Evolutionary conservation across 2,113 vertebrate genomes (phyloP).

Genomic region (Sorex fumeus): DNA sequence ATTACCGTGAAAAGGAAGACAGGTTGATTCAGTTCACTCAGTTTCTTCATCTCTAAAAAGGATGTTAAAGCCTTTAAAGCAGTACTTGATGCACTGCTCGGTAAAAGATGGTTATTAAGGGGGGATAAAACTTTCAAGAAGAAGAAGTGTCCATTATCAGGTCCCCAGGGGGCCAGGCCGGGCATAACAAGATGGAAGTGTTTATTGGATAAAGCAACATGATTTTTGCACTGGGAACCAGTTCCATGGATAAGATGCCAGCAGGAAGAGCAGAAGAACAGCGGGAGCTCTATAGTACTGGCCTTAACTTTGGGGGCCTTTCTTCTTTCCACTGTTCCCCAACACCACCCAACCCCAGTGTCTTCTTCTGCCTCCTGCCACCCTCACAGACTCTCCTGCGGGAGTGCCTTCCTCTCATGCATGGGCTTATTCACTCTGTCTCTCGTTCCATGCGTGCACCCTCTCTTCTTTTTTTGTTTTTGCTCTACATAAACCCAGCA

Average conservation of each 20-base stretch:
- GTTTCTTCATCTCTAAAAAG: not conserved
- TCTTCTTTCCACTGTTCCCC: not conserved
- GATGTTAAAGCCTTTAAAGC: not conserved
- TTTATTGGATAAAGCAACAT: not conserved
- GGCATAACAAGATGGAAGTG: not conserved
- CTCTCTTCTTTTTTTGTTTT: not conserved
- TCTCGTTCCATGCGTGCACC: not conserved
- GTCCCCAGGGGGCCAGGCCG: not conserved
- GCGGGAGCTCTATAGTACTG: no score
- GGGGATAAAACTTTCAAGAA: not conserved
- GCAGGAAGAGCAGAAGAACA: no score
- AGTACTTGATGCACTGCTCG: not conserved
- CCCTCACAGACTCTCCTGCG: no score
- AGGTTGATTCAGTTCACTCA: not conserved
- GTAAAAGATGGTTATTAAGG: no score
- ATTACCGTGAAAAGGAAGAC: not conserved
- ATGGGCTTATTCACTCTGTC: not conserved
- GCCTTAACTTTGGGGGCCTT: not conserved
- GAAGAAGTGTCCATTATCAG: not conserved
- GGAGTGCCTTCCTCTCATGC: not conserved
- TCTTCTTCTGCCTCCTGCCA: not conserved
- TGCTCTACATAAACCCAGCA: no score
- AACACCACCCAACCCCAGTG: no score
- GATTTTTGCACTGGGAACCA: not conserved
- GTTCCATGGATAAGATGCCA: not conserved